phyloP scores from a whole-genome alignment of 2,797 vertebrate genomes.

The Gymnothorax javanicus region DNA sequence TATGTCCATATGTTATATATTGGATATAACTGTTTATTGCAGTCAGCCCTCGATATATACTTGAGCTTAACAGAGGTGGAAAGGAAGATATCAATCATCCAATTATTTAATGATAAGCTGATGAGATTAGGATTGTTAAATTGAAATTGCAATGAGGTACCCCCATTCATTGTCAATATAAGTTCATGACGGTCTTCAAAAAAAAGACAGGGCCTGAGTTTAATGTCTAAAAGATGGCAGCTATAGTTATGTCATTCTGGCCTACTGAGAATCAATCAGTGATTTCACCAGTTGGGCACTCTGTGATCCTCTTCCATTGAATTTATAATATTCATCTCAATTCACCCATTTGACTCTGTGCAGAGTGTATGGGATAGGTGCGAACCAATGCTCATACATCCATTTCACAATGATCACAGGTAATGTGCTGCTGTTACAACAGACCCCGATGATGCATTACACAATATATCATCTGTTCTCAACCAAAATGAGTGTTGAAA shows the following conservation, averaged over 20 bases:
- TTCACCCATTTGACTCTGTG: neutral
- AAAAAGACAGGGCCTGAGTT: neutral
- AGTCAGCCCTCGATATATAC: neutral
- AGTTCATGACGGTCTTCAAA: neutral
- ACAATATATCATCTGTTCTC: neutral
- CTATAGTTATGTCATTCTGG: neutral
- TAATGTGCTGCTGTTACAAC: neutral
- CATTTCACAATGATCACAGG: neutral
- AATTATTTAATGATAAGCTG: neutral
- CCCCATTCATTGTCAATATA: neutral
- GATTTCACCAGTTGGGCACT: neutral
- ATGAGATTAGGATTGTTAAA: neutral
- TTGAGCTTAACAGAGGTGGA: neutral
- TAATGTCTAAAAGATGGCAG: neutral
- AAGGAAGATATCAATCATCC: neutral
- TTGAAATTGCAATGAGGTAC: neutral
- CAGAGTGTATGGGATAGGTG: neutral
- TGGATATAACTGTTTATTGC: too few species aligned
- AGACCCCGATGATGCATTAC: neutral
- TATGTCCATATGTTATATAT: too few species aligned
- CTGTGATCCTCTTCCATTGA: neutral
- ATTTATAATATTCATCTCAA: neutral
- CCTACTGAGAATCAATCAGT: neutral
- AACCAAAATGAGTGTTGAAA: neutral
- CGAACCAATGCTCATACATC: neutral